Percentiles rank a stretch among this genome's conserved stretches.
Evolutionary conservation across 2,113 vertebrate species (phyloP).

Genomic region (Hemibagrus wyckioides): DNA sequence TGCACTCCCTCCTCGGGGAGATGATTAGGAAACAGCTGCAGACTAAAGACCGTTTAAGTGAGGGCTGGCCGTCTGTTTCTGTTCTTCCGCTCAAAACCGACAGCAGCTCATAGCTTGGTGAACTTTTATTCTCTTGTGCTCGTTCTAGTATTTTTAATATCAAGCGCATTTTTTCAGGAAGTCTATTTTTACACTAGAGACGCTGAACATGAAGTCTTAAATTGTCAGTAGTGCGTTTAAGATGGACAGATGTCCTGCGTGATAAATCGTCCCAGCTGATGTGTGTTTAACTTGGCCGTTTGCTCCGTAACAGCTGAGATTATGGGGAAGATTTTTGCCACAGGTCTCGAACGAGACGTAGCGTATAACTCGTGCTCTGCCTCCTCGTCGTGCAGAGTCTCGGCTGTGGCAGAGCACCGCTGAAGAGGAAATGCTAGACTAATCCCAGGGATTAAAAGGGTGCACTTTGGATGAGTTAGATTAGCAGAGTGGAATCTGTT

Average conservation of each 20-base stretch:
- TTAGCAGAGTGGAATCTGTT: conserved; percentile 59
- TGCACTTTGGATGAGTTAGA: conserved; percentile 54
- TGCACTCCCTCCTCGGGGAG: conserved; percentile 28
- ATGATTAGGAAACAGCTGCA: conserved; percentile 47
- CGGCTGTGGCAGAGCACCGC: conserved; percentile 11
- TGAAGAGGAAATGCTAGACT: conserved; percentile 53
- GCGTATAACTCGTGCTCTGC: background rate
- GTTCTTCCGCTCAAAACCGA: conserved; percentile 31
- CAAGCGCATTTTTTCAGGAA: background rate
- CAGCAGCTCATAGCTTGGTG: conserved; percentile 28
- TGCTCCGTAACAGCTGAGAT: background rate
- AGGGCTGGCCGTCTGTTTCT: conserved; percentile 12
- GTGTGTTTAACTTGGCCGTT: background rate
- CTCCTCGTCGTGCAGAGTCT: background rate
- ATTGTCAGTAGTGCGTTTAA: background rate
- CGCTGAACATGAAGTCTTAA: background rate
- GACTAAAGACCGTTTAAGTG: conserved; percentile 38
- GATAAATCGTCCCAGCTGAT: background rate
- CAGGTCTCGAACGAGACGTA: background rate
- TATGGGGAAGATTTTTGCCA: background rate
- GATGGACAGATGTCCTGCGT: background rate
- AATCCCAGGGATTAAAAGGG: conserved; percentile 61
- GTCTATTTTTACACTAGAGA: background rate
- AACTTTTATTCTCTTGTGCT: conserved; percentile 12
- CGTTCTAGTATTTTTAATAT: background rate